Evolutionary conservation across 2,797 vertebrate species (phyloP).

Genomic region (Cyclura pinguis): DNA sequence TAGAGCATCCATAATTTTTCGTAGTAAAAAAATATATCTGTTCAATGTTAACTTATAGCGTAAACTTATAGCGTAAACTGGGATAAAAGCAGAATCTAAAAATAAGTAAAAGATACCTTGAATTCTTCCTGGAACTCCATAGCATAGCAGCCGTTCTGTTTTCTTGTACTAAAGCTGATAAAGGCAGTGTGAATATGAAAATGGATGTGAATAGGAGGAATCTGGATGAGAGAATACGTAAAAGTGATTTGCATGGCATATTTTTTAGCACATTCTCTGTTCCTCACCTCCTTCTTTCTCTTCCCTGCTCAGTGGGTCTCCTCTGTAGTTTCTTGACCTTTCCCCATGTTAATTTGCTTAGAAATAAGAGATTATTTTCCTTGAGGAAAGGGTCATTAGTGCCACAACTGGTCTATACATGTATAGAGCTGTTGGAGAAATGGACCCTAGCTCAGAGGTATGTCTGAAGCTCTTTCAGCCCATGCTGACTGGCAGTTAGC

Average conservation of each 20-base stretch:
- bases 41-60: too few species aligned
- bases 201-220: not conserved
- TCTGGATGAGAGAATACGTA: not conserved
- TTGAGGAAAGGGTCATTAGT: slow-evolving; percentile 34
- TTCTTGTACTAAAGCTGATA: not conserved
- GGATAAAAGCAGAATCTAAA: too few species aligned
- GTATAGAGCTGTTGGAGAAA: slow-evolving; percentile 5
- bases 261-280: not conserved
- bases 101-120: not conserved
- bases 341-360: not conserved
- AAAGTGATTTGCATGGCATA: not conserved
- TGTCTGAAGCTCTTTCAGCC: slow-evolving; percentile 52
- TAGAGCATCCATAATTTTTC: not conserved
- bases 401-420: slow-evolving; percentile 40
- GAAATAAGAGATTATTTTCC: not conserved
- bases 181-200: too few species aligned
- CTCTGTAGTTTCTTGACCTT: not conserved
- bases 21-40: not conserved
- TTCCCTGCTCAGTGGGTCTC: not conserved
- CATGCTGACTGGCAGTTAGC: not conserved
- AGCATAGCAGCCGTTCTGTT: not conserved
- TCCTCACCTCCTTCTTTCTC: not conserved
- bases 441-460: slow-evolving; percentile 50
- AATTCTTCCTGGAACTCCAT: not conserved
- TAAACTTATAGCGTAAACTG: too few species aligned